These are phyloP conservation scores for Pseudopleuronectes americanus DNA, from an alignment of 2,797 vertebrate genomes.

Conservation along the genomic window DNA sequence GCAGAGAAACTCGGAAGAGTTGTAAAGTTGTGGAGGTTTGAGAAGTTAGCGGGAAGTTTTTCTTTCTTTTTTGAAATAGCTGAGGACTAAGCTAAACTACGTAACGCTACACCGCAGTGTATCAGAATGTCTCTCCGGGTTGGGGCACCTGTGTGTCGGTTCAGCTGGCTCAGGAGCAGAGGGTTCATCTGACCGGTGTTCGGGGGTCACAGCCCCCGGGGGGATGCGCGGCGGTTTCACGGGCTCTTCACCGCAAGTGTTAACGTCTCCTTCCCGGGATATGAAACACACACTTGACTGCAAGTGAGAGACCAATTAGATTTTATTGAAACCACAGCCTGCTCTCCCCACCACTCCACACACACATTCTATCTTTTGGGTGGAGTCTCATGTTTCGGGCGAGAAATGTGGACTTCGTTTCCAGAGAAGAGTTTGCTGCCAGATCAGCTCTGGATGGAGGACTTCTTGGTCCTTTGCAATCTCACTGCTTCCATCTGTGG, in stretches of 20 bases:
- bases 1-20: too few species aligned
- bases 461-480: too few species aligned
- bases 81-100: too few species aligned
- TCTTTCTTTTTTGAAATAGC: too few species aligned
- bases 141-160: conserved; percentile 63
- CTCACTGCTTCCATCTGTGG: too few species aligned
- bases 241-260: neutral
- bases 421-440: too few species aligned
- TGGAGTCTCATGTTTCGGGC: too few species aligned
- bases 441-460: neutral
- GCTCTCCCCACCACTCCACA: too few species aligned
- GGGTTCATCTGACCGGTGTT: conserved; percentile 46
- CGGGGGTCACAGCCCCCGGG: conserved; percentile 64
- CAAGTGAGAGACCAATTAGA: neutral
- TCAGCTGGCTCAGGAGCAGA: conserved; percentile 47
- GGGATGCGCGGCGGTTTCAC: too few species aligned
- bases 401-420: neutral
- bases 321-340: neutral
- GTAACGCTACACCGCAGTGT: neutral
- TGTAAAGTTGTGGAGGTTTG: too few species aligned
- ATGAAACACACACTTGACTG: neutral
- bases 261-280: conserved; percentile 7
- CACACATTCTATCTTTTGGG: neutral
- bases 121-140: neutral
- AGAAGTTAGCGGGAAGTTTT: too few species aligned